A percentile compares a stretch with the other conserved stretches of the same genome.
These are phyloP conservation scores for Oncorhynchus masou DNA, from an alignment of 2,113 vertebrate genomes.

Conservation along the genomic window DNA sequence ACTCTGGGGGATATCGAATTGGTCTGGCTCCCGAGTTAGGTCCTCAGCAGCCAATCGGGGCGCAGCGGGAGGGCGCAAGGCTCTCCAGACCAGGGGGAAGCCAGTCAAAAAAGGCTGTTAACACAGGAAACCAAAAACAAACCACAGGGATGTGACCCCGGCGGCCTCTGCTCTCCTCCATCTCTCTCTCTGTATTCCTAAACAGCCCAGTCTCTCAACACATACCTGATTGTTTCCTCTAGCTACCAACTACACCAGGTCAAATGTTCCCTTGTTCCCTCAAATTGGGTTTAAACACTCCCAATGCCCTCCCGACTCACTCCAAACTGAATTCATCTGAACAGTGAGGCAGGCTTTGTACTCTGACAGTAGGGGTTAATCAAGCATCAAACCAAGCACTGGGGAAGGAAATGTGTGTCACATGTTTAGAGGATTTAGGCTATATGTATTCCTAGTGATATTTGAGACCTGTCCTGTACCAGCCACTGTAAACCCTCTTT, in stretches of 20 bases:
- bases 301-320: neutral
- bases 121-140: constrained; percentile 13
- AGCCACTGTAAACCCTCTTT: too few relatives aligned
- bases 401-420: neutral
- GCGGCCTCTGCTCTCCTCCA: too few relatives aligned
- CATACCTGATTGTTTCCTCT: constrained; percentile 42
- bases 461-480: too few relatives aligned
- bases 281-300: neutral
- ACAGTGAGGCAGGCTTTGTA: neutral
- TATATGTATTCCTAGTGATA: too few relatives aligned
- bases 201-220: constrained; percentile 34
- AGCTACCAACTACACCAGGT: constrained; percentile 39
- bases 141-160: neutral
- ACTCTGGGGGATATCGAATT: constrained; percentile 20
- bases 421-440: neutral
- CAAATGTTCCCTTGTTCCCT: constrained; percentile 38
- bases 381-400: neutral
- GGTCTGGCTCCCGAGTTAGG: constrained; percentile 55
- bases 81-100: neutral
- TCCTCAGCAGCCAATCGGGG: constrained; percentile 43
- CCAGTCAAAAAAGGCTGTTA: constrained; percentile 1
- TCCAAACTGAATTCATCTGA: neutral
- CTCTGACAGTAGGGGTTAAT: neutral
- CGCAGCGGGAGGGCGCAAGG: neutral
- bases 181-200: neutral